These are phyloP conservation scores for Nothura maculosa DNA, from an alignment of 2,797 vertebrate genomes.

Conservation along the genomic window DNA sequence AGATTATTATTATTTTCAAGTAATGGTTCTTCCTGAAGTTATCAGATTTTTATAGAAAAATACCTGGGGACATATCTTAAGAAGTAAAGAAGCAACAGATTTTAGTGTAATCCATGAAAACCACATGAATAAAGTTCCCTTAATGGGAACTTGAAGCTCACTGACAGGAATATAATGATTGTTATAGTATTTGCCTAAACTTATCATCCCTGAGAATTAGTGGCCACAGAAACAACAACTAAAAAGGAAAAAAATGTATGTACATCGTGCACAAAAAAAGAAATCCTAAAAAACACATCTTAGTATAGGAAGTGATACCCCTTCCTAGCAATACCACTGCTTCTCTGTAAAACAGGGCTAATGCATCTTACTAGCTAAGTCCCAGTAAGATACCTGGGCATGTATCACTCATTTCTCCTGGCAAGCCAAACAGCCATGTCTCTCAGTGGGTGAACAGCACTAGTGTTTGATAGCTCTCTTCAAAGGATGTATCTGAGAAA, in stretches of 20 bases:
- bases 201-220: background rate
- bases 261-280: background rate
- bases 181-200: background rate
- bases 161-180: background rate
- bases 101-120: background rate
- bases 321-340: background rate
- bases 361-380: background rate
- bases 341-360: background rate
- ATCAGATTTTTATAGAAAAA: background rate
- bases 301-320: background rate
- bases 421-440: background rate
- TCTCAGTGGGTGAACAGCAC: background rate
- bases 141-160: background rate
- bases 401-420: background rate
- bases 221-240: background rate
- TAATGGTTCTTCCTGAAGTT: background rate
- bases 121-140: background rate
- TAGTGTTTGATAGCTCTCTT: background rate
- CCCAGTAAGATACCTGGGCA: background rate
- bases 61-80: rapidly evolving
- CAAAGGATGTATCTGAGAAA: background rate
- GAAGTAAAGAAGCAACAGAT: background rate
- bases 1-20: background rate
- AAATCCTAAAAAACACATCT: background rate
- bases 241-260: background rate